phyloP scores from a whole-genome alignment of 2,888 invertebrate species.

The Leucophenga maculata region DNA sequence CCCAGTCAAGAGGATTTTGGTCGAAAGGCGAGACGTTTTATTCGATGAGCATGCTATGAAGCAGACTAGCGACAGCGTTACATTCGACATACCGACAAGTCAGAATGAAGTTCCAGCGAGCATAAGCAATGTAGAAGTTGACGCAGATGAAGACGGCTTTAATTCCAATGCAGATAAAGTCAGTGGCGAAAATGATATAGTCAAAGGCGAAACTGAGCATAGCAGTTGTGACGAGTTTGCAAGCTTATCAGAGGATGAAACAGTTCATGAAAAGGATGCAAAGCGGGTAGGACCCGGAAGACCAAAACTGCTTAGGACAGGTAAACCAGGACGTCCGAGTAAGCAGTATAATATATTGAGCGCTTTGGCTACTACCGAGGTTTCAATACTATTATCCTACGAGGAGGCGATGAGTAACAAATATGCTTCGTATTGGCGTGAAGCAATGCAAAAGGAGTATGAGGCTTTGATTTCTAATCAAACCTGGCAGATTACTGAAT shows the following conservation, averaged over 20 bases:
- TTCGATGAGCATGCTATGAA: too few relatives aligned
- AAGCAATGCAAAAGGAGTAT: constrained; percentile 40
- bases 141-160: background rate
- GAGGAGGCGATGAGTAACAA: constrained; percentile 33
- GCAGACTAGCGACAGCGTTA: too few relatives aligned
- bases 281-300: constrained; percentile 35
- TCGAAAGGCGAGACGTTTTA: background rate
- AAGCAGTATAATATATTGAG: constrained; percentile 37
- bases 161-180: background rate
- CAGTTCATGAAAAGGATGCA: too few relatives aligned
- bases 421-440: constrained; percentile 34
- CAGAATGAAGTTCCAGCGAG: too few relatives aligned
- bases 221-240: too few relatives aligned
- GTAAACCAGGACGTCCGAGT: constrained; percentile 34
- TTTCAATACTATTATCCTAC: constrained; percentile 31
- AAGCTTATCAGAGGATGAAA: background rate
- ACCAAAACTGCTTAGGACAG: constrained; percentile 36
- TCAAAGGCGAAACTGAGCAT: background rate
- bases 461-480: constrained; percentile 34
- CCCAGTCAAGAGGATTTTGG: too few relatives aligned
- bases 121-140: background rate
- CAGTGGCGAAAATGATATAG: background rate
- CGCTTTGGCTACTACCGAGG: constrained; percentile 20
- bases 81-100: too few relatives aligned
- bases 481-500: constrained; percentile 39